These are phyloP conservation scores for Percopsis transmontana DNA, from an alignment of 2,113 vertebrate genomes.

Conservation along the genomic window DNA sequence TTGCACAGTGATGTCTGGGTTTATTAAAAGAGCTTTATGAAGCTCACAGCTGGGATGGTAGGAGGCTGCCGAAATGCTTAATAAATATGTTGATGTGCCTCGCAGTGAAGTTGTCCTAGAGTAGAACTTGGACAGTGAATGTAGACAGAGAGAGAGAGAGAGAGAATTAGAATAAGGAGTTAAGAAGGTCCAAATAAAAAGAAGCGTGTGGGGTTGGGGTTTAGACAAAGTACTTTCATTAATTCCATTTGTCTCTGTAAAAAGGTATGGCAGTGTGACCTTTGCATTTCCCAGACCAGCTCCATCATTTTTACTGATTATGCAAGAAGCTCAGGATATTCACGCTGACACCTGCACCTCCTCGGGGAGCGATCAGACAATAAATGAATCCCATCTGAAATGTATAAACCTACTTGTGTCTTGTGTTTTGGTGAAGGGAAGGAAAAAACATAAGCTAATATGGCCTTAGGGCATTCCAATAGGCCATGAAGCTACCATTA, in stretches of 20 bases:
- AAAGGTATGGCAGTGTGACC: constrained; percentile 85
- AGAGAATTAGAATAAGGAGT: neutral
- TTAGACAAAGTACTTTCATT: constrained; percentile 82
- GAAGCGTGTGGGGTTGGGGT: constrained; percentile 19
- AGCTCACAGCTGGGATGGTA: neutral
- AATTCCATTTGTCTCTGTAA: constrained; percentile 89
- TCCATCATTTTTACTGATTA: constrained; percentile 93
- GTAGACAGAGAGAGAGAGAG: neutral
- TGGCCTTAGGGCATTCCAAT: constrained; percentile 62
- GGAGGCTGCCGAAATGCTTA: constrained; percentile 49
- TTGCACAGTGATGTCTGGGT: constrained; percentile 53
- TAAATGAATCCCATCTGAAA: constrained; percentile 77
- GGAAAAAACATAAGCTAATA: constrained; percentile 48
- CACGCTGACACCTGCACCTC: constrained; percentile 79
- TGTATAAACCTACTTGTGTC: constrained; percentile 62
- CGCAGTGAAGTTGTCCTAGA: constrained; percentile 15
- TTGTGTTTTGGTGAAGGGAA: constrained; percentile 37
- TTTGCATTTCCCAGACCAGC: constrained; percentile 83
- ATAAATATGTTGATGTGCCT: constrained; percentile 30
- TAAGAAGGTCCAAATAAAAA: constrained; percentile 31
- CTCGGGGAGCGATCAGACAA: constrained; percentile 85
- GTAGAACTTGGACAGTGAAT: constrained; percentile 25
- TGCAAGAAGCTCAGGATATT: constrained; percentile 80
- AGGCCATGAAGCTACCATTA: constrained; percentile 60
- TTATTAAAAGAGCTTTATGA: constrained; percentile 66